phyloP scores from a whole-genome alignment of 2,113 vertebrate species.

The Cinclus mexicanus region DNA sequence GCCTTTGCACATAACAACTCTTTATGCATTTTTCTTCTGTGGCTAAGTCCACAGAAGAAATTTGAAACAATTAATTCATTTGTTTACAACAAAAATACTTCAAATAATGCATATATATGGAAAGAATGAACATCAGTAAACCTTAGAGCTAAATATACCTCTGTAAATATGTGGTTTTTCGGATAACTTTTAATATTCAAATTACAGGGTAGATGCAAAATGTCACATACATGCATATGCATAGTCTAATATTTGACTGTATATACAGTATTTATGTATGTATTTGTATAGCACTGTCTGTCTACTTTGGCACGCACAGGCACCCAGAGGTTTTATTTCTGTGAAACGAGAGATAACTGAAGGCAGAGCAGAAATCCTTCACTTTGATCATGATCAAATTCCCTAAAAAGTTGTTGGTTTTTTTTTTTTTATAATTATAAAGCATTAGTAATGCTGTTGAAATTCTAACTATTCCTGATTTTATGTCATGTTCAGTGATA shows the following conservation, averaged over 20 bases:
- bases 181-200: not conserved
- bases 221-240: not conserved
- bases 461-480: not conserved
- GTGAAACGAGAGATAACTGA: not conserved
- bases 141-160: not conserved
- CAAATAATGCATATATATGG: not conserved
- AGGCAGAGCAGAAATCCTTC: not conserved
- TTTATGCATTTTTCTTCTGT: not conserved
- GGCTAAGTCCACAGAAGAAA: not conserved
- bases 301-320: not conserved
- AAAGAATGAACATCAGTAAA: not conserved
- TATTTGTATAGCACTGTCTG: not conserved
- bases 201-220: not conserved
- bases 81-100: not conserved
- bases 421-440: not conserved
- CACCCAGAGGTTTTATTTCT: not conserved
- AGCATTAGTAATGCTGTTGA: not conserved
- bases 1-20: not conserved
- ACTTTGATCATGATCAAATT: not conserved
- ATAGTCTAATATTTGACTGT: not conserved
- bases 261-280: not conserved
- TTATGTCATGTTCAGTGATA: not conserved
- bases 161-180: not conserved
- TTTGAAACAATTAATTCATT: not conserved
- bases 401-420: no score